Percentiles rank a stretch among this genome's conserved stretches.
These are phyloP conservation scores for Numida meleagris DNA, from an alignment of 2,113 vertebrate species.

Conservation along the genomic window DNA sequence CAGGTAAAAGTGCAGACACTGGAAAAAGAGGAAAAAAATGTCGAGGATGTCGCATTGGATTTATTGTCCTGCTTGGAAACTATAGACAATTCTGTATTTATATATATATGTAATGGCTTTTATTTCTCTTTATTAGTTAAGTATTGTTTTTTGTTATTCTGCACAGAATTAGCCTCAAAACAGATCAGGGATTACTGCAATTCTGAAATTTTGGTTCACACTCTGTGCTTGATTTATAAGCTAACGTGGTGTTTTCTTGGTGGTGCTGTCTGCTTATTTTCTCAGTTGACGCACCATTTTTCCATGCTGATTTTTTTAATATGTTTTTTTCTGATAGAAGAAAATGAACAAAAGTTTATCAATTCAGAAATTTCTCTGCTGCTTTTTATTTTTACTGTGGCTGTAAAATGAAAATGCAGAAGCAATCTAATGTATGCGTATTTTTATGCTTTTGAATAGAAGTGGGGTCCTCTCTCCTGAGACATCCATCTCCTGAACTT, in stretches of 20 bases:
- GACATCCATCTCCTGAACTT: conserved; percentile 97
- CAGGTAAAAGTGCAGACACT: conserved; percentile 79
- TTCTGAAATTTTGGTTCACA: neutral
- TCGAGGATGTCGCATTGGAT: neutral
- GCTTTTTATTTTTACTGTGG: neutral
- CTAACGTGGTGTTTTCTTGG: neutral
- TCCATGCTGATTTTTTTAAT: neutral
- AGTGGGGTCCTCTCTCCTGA: conserved; percentile 95
- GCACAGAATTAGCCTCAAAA: neutral
- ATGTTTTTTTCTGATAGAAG: neutral
- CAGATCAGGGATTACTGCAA: neutral
- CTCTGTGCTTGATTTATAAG: neutral
- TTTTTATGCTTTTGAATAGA: conserved; percentile 81
- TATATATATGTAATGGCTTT: neutral
- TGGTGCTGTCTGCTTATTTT: neutral
- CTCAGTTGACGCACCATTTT: neutral
- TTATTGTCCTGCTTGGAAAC: neutral
- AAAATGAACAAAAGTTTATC: neutral
- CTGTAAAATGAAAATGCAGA: neutral
- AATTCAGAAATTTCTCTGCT: neutral
- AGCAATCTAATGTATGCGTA: conserved; percentile 56
- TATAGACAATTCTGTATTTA: rapidly evolving
- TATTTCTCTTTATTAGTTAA: neutral
- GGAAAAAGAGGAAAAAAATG: neutral
- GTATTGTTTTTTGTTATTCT: neutral